Conservation (phyloP, 2,888 invertebrate genomes). For the Mimas tiliae region DNA sequence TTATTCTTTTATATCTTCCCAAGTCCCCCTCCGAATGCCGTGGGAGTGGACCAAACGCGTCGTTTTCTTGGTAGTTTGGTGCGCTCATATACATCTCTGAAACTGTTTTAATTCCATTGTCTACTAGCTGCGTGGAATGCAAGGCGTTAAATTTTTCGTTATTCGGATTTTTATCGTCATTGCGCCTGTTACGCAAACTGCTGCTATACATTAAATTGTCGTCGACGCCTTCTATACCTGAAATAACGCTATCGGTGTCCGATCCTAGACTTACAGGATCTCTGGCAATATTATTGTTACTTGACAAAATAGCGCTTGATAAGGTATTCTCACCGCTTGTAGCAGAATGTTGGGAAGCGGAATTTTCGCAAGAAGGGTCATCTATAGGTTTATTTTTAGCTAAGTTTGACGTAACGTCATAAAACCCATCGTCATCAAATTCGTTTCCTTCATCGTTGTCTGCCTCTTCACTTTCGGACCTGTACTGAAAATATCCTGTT, state of each 20-base stretch:
- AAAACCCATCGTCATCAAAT: constrained; percentile 79
- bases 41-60: constrained; percentile 65
- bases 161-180: constrained; percentile 40
- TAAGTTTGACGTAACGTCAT: constrained; percentile 68
- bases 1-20: constrained; percentile 71
- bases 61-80: constrained; percentile 63
- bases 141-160: constrained; percentile 37
- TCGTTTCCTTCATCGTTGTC: constrained; percentile 79
- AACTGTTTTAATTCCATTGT: constrained; percentile 45
- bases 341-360: constrained; percentile 5
- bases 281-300: constrained; percentile 40
- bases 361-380: background rate
- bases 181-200: constrained; percentile 57
- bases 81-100: constrained; percentile 51
- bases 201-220: constrained; percentile 72
- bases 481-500: constrained; percentile 66
- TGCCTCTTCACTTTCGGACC: constrained; percentile 71
- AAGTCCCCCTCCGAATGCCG: constrained; percentile 63
- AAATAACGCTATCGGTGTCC: constrained; percentile 70
- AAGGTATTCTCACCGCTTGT: background rate
- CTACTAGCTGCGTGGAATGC: constrained; percentile 44
- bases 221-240: constrained; percentile 69
- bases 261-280: constrained; percentile 53
- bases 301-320: constrained; percentile 10
- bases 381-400: constrained; percentile 33